These are phyloP conservation scores for Orchesellides sinensis DNA, from an alignment of 2,888 invertebrate genomes.

Conservation along the genomic window DNA sequence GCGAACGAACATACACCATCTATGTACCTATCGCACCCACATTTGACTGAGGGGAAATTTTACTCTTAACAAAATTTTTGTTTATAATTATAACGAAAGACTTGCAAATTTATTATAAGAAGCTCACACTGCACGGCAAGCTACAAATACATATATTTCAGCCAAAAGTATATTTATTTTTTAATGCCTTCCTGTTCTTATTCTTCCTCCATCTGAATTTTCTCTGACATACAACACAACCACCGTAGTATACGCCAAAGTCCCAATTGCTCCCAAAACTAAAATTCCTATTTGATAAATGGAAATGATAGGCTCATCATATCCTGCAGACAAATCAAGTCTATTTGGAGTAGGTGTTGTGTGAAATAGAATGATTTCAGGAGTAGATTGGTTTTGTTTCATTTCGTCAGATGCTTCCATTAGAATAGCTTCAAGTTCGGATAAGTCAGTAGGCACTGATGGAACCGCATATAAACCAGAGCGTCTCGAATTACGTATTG, in stretches of 20 bases:
- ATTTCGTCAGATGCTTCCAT: slow-evolving; percentile 22
- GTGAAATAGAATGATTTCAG: background rate
- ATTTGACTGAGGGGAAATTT: too few species aligned
- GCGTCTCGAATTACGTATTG: slow-evolving; percentile 2
- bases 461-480: background rate
- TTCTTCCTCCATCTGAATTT: background rate
- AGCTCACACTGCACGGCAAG: too few species aligned
- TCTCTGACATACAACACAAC: slow-evolving; percentile 38
- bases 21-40: too few species aligned
- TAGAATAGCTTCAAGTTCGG: slow-evolving; percentile 4
- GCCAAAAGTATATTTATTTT: too few species aligned
- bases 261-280: slow-evolving; percentile 30
- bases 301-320: slow-evolving; percentile 35
- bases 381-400: background rate
- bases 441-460: background rate
- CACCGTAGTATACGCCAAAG: slow-evolving; percentile 30
- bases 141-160: too few species aligned
- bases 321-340: background rate
- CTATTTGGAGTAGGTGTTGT: background rate
- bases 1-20: too few species aligned
- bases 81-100: too few species aligned
- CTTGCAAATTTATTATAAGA: too few species aligned
- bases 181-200: slow-evolving; percentile 6
- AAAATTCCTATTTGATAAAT: slow-evolving; percentile 34
- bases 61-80: too few species aligned